Evolutionary conservation across 2,888 invertebrate species (phyloP), one percentile per base, ranked within the genome.

Genomic region (Platycheirus albimanus): DNA sequence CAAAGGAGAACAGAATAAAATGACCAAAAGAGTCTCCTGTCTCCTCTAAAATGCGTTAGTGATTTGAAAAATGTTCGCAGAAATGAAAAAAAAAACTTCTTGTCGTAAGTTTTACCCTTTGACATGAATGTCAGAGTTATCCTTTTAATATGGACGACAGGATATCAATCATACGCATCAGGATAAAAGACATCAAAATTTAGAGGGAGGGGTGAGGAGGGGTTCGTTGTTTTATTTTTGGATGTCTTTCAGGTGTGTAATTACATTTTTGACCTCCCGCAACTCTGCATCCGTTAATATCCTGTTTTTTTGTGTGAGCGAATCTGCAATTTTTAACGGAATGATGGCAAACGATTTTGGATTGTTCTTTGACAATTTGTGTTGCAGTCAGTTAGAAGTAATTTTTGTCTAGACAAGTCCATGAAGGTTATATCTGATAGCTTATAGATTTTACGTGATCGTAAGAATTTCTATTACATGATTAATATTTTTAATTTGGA

Each of bases 241-340:
- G 20, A 20, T 28, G 56, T 49, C 41, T 75, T 52, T 19, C 41
- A 64, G 69, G 69, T 64, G 69, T 43, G 75, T 75, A 75, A 80
- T 80, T 80, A 70, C 79, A 70, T 75, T 77, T 64, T 58, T 78
- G 72, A 78, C 72, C 72, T 75, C 28, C 24, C 56, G 38, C 13
- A 70, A 70, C 64, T 49, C 54, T 75, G 49, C 67, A 56, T 63
- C 69, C 69, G 49, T 80, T 80, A 80, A 80, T 80, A 75, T 80
- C 79, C 75, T 52, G 79, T 38, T 58, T 69, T 77, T 33, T 8
- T 10, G 13, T 19, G 13, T 11, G 15, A 30, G n/a, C n/a, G n/a
- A n/a, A n/a, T n/a, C n/a, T n/a, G n/a, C n/a, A n/a, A n/a, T n/a
- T n/a, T n/a, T n/a, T n/a, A n/a, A n/a, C n/a, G n/a, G n/a, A n/a